Conservation (phyloP, 2,888 invertebrate species). For the Melanostoma mellinum region DNA sequence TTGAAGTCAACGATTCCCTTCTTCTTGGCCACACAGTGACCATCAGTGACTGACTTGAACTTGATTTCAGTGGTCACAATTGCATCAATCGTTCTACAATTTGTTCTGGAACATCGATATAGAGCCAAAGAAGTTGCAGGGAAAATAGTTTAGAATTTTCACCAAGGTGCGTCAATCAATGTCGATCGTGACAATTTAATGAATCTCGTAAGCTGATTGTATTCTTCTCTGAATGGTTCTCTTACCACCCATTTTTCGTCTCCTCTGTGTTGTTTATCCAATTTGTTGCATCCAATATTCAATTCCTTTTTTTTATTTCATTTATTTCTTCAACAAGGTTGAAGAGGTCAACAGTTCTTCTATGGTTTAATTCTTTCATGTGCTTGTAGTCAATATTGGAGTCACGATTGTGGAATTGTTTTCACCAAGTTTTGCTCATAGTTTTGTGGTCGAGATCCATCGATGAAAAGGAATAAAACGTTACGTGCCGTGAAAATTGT, state of each 20-base stretch:
- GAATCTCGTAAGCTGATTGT: constrained; percentile 55
- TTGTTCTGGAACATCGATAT: constrained; percentile 42
- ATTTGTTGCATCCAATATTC: constrained; percentile 54
- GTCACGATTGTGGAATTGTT: constrained; percentile 69
- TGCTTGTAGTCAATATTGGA: constrained; percentile 49
- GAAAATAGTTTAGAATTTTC: constrained; percentile 39
- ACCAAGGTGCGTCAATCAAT: constrained; percentile 70
- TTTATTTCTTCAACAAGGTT: constrained; percentile 47
- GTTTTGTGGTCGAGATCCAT: neutral
- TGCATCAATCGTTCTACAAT: constrained; percentile 42
- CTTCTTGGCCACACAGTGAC: constrained; percentile 11
- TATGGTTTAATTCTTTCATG: constrained; percentile 55
- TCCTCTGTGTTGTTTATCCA: constrained; percentile 21
- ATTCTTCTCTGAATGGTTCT: constrained; percentile 24
- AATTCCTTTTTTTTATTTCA: constrained; percentile 51
- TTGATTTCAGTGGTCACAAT: constrained; percentile 26
- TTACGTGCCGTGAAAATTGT: constrained; percentile 62
- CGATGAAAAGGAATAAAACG: constrained; percentile 32
- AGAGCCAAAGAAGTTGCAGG: constrained; percentile 29
- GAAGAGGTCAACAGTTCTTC: constrained; percentile 64
- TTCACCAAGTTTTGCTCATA: constrained; percentile 18
- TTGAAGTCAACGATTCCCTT: constrained; percentile 42
- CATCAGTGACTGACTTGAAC: neutral
- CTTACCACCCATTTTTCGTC: constrained; percentile 2
- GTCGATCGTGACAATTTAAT: constrained; percentile 72